Evolutionary conservation across 37 sponge, comb jelly and placozoan genomes (phyloP).

Genomic region (Agelas oroides): DNA sequence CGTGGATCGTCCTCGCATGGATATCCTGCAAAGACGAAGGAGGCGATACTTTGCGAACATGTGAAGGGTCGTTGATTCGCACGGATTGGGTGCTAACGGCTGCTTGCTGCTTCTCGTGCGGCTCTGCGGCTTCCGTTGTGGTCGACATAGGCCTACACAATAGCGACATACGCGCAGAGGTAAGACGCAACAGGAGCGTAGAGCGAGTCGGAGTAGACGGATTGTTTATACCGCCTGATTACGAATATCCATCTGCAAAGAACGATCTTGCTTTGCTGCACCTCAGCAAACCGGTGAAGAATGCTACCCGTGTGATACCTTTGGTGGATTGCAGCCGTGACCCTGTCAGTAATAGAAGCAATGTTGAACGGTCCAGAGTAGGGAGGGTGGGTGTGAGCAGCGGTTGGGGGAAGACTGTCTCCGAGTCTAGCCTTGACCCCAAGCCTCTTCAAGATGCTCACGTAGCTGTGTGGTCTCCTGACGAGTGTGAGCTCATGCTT

Average conservation of each 20-base stretch:
- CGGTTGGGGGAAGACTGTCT: background rate
- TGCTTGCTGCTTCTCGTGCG: conserved; percentile 1
- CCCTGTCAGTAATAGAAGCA: background rate
- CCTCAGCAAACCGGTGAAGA: background rate
- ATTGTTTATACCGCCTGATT: background rate
- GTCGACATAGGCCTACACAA: conserved; percentile 8
- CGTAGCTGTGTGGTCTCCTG: background rate
- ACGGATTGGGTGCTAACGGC: conserved; percentile 5
- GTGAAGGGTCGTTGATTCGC: conserved; percentile 4
- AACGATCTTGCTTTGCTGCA: conserved; percentile 15
- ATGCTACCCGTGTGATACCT: background rate
- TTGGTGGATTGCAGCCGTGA: background rate
- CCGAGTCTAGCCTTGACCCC: background rate
- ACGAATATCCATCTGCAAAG: background rate
- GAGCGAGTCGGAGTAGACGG: conserved; percentile 4
- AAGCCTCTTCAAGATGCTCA: conserved; percentile 17
- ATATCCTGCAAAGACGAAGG: background rate
- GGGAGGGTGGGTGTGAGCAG: background rate
- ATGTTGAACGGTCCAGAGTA: background rate
- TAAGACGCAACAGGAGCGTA: background rate
- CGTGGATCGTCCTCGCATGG: conserved; percentile 18
- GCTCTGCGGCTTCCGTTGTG: background rate
- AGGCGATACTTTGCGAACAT: background rate
- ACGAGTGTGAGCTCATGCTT: background rate
- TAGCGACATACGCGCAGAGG: conserved; percentile 7